Conservation (phyloP, 2,888 invertebrate genomes). For the Ennomos fuscantarius region DNA sequence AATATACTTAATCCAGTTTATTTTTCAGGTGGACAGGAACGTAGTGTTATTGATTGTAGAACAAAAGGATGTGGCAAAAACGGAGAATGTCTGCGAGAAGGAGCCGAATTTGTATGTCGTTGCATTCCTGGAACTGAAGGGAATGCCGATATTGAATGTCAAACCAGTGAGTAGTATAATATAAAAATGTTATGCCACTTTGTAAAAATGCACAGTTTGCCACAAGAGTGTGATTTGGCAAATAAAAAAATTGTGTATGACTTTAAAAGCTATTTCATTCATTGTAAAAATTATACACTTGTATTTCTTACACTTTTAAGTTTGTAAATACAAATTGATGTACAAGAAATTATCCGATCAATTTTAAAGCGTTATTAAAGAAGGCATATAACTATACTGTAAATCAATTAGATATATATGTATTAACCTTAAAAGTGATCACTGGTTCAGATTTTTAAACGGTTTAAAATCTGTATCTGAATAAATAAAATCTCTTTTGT, state of each 20-base stretch:
- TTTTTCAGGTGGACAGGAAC: constrained; percentile 83
- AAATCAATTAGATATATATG: constrained; percentile 5
- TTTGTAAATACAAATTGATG: constrained; percentile 53
- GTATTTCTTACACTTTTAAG: constrained; percentile 36
- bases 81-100: constrained; percentile 94
- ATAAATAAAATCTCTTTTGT: background rate
- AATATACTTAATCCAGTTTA: no score
- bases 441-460: background rate
- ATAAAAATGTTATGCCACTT: constrained; percentile 55
- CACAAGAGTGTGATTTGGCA: constrained; percentile 31
- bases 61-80: constrained; percentile 93
- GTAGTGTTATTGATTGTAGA: constrained; percentile 90
- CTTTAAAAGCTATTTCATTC: background rate
- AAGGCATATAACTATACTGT: constrained; percentile 17
- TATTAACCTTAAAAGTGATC: constrained; percentile 15
- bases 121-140: constrained; percentile 91
- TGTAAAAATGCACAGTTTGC: constrained; percentile 81
- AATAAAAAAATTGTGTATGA: constrained; percentile 25
- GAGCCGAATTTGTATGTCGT: constrained; percentile 92
- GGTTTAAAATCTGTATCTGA: background rate
- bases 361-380: background rate
- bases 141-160: constrained; percentile 89
- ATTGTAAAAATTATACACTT: constrained; percentile 34
- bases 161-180: constrained; percentile 76
- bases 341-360: constrained; percentile 11